These are phyloP conservation scores for Apamea anceps DNA, from an alignment of 2,888 invertebrate species.

Conservation along the genomic window DNA sequence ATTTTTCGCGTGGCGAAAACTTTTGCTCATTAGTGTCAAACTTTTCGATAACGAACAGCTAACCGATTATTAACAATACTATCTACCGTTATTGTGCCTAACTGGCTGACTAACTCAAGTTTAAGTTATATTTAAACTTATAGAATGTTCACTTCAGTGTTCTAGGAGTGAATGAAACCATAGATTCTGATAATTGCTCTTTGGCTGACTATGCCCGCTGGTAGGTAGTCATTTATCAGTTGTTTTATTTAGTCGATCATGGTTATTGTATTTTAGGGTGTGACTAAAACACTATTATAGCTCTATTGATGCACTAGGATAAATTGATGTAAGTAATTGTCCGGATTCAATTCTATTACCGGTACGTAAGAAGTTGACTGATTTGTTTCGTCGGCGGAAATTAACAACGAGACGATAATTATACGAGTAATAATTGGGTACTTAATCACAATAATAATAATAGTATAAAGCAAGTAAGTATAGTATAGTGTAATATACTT, in stretches of 20 bases:
- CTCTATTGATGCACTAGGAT: slow-evolving; percentile 32
- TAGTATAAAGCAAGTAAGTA: no score
- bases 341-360: not conserved
- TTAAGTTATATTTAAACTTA: slow-evolving; percentile 52
- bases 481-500: no score
- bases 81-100: slow-evolving; percentile 64
- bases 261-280: slow-evolving; percentile 28
- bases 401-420: not conserved
- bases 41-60: slow-evolving; percentile 75
- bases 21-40: slow-evolving; percentile 79
- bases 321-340: not conserved
- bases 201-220: slow-evolving; percentile 31
- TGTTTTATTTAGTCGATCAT: slow-evolving; percentile 16
- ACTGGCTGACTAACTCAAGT: slow-evolving; percentile 56
- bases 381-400: not conserved
- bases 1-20: slow-evolving; percentile 75
- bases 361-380: not conserved
- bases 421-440: no score
- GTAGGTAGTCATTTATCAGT: slow-evolving; percentile 28
- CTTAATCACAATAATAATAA: no score
- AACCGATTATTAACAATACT: slow-evolving; percentile 72
- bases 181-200: slow-evolving; percentile 57
- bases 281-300: slow-evolving; percentile 18
- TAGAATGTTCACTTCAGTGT: slow-evolving; percentile 47
- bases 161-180: slow-evolving; percentile 52